Conservation (phyloP, 2,888 invertebrate species). For the Seira ritae region DNA sequence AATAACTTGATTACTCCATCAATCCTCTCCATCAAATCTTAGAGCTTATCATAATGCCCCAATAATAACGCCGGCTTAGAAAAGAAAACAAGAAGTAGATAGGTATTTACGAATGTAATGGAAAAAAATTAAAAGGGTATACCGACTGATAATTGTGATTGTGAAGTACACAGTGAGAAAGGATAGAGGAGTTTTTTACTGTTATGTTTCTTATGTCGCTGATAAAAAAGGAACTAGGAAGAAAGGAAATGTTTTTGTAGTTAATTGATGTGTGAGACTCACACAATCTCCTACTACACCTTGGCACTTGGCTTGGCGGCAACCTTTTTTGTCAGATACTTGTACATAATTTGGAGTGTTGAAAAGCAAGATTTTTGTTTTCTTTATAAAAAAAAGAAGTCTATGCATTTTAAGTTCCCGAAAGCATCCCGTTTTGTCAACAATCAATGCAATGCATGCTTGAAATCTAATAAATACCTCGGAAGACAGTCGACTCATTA, state of each 20-base stretch:
- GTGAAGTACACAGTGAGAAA: background rate
- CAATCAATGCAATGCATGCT: background rate
- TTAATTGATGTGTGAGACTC: conserved; percentile 60
- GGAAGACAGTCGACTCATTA: too few species aligned
- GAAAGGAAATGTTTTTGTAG: conserved; percentile 28
- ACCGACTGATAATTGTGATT: background rate
- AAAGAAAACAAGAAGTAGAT: too few species aligned
- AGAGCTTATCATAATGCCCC: too few species aligned
- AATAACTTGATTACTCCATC: too few species aligned
- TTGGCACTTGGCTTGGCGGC: conserved; percentile 17
- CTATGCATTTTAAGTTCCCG: background rate
- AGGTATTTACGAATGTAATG: too few species aligned
- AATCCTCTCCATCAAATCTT: too few species aligned
- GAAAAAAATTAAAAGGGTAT: background rate
- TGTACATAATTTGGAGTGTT: conserved; percentile 53
- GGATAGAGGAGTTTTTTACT: conserved; percentile 51
- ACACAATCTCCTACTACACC: conserved; percentile 29
- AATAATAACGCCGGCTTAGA: too few species aligned
- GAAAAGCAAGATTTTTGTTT: conserved; percentile 45
- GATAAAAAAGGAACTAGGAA: conserved; percentile 49
- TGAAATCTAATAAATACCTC: background rate
- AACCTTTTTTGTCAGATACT: conserved; percentile 49
- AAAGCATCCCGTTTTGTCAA: conserved; percentile 1
- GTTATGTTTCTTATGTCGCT: conserved; percentile 53
- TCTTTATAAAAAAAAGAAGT: background rate